Percentiles rank a stretch among this genome's conserved stretches.
Conservation (phyloP, 2,888 invertebrate species). For the Eulithis prunata region DNA sequence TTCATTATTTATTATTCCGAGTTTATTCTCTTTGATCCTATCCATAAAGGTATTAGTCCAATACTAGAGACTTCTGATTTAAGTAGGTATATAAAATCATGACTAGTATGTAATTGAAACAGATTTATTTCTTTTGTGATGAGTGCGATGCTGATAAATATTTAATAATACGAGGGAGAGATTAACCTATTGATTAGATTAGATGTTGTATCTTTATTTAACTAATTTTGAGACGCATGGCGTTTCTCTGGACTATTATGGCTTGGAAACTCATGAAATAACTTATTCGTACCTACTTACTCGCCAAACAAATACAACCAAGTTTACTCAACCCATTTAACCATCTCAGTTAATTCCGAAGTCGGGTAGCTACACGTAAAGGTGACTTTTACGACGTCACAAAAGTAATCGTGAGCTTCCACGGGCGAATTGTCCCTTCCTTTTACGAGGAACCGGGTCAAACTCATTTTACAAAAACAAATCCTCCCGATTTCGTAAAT, state of each 20-base stretch:
- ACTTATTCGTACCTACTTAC: background rate
- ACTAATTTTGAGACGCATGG: no score
- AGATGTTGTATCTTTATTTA: no score
- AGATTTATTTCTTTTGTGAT: background rate
- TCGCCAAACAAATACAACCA: slow-evolving; percentile 23
- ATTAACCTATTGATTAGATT: no score
- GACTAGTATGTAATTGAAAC: background rate
- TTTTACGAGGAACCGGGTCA: slow-evolving; percentile 44
- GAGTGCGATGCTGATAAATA: no score
- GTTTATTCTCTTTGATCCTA: slow-evolving; percentile 31
- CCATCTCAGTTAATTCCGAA: slow-evolving; percentile 40
- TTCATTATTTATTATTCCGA: slow-evolving; percentile 29
- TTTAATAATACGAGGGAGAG: no score
- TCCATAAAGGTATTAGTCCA: slow-evolving; percentile 16
- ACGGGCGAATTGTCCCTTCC: slow-evolving; percentile 40
- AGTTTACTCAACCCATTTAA: slow-evolving; percentile 37
- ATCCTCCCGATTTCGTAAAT: slow-evolving; percentile 58
- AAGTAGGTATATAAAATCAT: background rate
- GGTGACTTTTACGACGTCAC: slow-evolving; percentile 47
- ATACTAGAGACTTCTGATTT: slow-evolving; percentile 14
- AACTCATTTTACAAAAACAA: slow-evolving; percentile 44
- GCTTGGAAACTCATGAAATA: background rate
- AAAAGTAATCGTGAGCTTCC: slow-evolving; percentile 45
- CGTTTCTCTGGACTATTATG: background rate
- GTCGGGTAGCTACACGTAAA: slow-evolving; percentile 42